Evolutionary conservation across 2,113 vertebrate genomes (phyloP).

Genomic region (cat (Felis catus)): F.catus_Fca126_mat1.0 CM031419.1:178965501-178966000

Average conservation of each 20-base stretch:
- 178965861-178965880: conserved; percentile 66
- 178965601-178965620: conserved; percentile 60
- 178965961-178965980: conserved; percentile 64
- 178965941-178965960: conserved; percentile 46
- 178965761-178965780: conserved; percentile 50
- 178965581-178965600: conserved; percentile 60
- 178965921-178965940: conserved; percentile 60
- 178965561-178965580: conserved; percentile 67
- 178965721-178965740: conserved; percentile 50
- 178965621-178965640: conserved; percentile 34
- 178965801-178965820: conserved; percentile 20
- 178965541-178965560: conserved; percentile 56
- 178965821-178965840: conserved; percentile 12
- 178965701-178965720: conserved; percentile 29
- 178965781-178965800: conserved; percentile 63
- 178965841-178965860: conserved; percentile 66
- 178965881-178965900: conserved; percentile 75
- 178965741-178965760: conserved; percentile 7
- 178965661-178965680: neutral
- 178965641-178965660: conserved; percentile 32
- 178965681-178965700: neutral
- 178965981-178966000: conserved; percentile 44
- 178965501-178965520: conserved; percentile 43
- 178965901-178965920: conserved; percentile 73
- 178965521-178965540: conserved; percentile 60